phyloP scores from a whole-genome alignment of 2,888 invertebrate species.

The Baronia brevicornis region DNA sequence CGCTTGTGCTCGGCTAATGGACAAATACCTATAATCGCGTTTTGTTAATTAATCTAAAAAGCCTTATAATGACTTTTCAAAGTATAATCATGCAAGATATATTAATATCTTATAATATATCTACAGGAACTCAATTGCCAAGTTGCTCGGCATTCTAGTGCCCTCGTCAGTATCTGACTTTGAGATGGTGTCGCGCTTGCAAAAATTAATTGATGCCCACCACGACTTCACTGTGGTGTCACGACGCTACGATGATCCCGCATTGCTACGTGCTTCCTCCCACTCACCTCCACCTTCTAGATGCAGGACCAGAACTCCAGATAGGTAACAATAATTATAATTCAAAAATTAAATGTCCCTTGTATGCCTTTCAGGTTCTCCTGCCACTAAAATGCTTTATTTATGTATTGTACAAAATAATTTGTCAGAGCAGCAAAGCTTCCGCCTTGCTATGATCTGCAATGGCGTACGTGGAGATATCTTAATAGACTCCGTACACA shows the following conservation, averaged over 20 bases:
- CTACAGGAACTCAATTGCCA: slow-evolving; percentile 80
- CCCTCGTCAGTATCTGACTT: slow-evolving; percentile 83
- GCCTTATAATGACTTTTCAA: too few relatives aligned
- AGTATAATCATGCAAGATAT: not conserved
- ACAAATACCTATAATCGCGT: too few relatives aligned
- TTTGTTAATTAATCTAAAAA: too few relatives aligned
- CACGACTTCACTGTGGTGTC: slow-evolving; percentile 91
- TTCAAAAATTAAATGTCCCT: too few relatives aligned
- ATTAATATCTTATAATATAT: not conserved
- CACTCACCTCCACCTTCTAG: slow-evolving; percentile 66
- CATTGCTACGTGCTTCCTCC: slow-evolving; percentile 58
- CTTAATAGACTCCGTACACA: too few relatives aligned
- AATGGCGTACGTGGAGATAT: too few relatives aligned
- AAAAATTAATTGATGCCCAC: slow-evolving; percentile 89
- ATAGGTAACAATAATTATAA: slow-evolving; percentile 46
- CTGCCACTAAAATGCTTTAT: too few relatives aligned
- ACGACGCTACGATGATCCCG: slow-evolving; percentile 75
- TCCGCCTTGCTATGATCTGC: too few relatives aligned
- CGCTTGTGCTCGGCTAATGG: too few relatives aligned
- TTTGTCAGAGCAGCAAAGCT: too few relatives aligned
- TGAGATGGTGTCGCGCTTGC: slow-evolving; percentile 84
- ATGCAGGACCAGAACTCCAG: slow-evolving; percentile 69
- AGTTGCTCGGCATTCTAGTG: slow-evolving; percentile 79
- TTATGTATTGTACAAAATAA: too few relatives aligned
- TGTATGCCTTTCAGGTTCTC: too few relatives aligned